Base-by-base conservation (phyloP, 2,113 vertebrate species). In the Triplophysa siluroides region DNA sequence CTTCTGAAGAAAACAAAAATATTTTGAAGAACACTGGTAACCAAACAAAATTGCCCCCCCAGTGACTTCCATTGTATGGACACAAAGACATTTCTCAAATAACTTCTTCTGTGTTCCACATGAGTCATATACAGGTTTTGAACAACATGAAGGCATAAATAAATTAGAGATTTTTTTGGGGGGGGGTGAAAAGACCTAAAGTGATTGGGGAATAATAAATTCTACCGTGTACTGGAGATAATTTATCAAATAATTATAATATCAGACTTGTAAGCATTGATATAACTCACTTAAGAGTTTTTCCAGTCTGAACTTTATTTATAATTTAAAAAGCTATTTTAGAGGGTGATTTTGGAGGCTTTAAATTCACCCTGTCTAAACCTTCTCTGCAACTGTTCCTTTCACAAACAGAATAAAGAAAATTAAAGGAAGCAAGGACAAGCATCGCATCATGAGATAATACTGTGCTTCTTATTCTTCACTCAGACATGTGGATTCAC, bases 361-460 rank as follows among this genome's bases (percentile, higher is more conserved):
- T 69, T 79, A 21, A 63, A 63, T 79, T 75, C 47, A 23, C 67
- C 16, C 45, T 19, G 23, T 71, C 66, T 66, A 65, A 26, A 0
- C n/a, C 74, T 66, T 79, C 63, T 66, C 70, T 81, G 58, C 47
- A 43, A 41, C n/a, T 14, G 65, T 74, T 71, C 12, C 69, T 83
- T 83, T 79, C 65, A 76, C 5, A 13, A 41, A 10, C 23, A 26
- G 54, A 67, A 58, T 4, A 38, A 33, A 75, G 60, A 70, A n/a
- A 63, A 69, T 61, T 77, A 19, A 82, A 86, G 77, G 47, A 68
- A 54, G 58, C 47, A 62, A 41, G 80, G 78, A 50, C 61, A 52
- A 80, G 78, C 58, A 41, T 43, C 8, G 50, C 73, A 66, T 74
- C 58, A 38, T 74, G 73, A 43, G 38, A 69, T 70, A 14, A 11